Conservation (phyloP, 2,797 vertebrate genomes). For the Protosalanx chinensis region DNA sequence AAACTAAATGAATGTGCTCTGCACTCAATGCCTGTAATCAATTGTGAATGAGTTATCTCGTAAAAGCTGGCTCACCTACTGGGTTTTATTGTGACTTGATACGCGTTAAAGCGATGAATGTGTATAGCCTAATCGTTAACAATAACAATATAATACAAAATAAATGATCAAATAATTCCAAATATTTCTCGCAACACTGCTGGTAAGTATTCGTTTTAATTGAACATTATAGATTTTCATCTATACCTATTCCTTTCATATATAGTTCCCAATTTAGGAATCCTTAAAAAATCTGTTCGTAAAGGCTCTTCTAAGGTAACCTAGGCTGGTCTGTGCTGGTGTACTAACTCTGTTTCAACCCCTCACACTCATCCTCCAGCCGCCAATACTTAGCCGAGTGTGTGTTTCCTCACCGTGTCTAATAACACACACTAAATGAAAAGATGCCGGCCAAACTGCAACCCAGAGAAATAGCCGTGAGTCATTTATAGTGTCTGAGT, state of each 20-base stretch:
- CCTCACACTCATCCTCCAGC: background rate
- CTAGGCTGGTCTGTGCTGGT: background rate
- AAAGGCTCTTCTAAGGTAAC: too few species aligned
- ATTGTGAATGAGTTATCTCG: slow-evolving; percentile 48
- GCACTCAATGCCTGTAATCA: slow-evolving; percentile 59
- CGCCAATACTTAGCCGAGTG: background rate
- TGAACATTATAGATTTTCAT: background rate
- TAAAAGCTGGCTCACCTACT: background rate
- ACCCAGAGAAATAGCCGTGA: slow-evolving; percentile 57
- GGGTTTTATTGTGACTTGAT: background rate
- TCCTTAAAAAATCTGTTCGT: too few species aligned
- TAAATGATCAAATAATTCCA: background rate
- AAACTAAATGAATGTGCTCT: slow-evolving; percentile 69
- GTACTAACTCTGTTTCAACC: background rate
- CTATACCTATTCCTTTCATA: background rate
- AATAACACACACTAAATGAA: slow-evolving; percentile 75
- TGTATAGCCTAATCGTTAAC: background rate
- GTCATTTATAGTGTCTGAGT: slow-evolving; percentile 65
- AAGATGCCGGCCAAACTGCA: slow-evolving; percentile 70
- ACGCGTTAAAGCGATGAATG: background rate
- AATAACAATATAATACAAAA: background rate
- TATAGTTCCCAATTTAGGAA: too few species aligned
- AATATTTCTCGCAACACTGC: background rate
- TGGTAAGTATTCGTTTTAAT: background rate
- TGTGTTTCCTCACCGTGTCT: slow-evolving; percentile 51